phyloP scores from a whole-genome alignment of 35 echinoderm and acorn worm genomes.

The Nesometra sesokonis region DNA sequence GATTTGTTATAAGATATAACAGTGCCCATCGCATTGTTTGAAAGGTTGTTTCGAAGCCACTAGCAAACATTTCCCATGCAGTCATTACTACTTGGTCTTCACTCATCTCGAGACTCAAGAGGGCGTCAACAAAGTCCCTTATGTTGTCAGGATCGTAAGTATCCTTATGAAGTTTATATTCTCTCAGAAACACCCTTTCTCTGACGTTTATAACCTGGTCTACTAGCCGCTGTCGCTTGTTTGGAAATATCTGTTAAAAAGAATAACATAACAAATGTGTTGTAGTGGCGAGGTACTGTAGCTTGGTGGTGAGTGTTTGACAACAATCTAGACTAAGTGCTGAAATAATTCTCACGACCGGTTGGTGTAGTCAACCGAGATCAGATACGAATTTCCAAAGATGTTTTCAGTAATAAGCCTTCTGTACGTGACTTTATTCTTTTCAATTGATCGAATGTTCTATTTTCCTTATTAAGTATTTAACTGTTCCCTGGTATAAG shows the following conservation, averaged over 20 bases:
- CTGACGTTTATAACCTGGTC: slow-evolving; percentile 38
- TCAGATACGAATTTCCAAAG: too few species aligned
- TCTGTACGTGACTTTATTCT: too few species aligned
- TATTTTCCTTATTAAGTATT: too few species aligned
- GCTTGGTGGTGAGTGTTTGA: too few species aligned
- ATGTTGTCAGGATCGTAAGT: slow-evolving; percentile 53
- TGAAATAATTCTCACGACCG: too few species aligned
- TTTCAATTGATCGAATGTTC: too few species aligned
- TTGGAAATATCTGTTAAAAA: slow-evolving; percentile 52
- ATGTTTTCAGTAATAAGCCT: too few species aligned
- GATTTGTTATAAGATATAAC: slow-evolving; percentile 45
- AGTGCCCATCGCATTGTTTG: slow-evolving; percentile 67
- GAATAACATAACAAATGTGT: too few species aligned
- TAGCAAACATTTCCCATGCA: slow-evolving; percentile 83
- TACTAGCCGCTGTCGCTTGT: slow-evolving; percentile 43
- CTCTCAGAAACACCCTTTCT: slow-evolving; percentile 47
- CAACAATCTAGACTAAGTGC: too few species aligned
- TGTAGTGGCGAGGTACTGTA: too few species aligned
- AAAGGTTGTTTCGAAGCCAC: slow-evolving; percentile 69
- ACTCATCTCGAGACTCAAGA: slow-evolving; percentile 23
- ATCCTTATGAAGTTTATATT: slow-evolving; percentile 40
- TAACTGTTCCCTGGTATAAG: too few species aligned
- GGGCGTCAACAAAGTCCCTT: slow-evolving; percentile 69
- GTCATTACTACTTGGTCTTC: slow-evolving; percentile 79
- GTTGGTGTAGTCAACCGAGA: too few species aligned